These are phyloP conservation scores for Bombyx huttoni DNA, from an alignment of 2,888 invertebrate genomes.

Conservation along the genomic window DNA sequence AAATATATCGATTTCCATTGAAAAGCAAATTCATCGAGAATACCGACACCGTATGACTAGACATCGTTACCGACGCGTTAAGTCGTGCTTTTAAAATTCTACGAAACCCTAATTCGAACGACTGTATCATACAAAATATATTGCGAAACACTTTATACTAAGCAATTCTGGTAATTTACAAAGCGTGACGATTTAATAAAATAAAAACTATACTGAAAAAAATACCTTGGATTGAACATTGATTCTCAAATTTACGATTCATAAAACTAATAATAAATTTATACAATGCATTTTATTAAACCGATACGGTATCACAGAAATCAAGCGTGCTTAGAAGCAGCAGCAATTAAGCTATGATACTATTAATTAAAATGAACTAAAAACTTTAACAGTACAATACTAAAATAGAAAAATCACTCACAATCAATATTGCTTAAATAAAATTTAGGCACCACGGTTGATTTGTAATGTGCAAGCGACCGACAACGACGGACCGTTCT, in stretches of 20 bases:
- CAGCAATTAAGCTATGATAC: conserved; percentile 49
- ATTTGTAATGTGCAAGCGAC: background rate
- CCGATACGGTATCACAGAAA: conserved; percentile 72
- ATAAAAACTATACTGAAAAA: background rate
- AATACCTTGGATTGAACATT: background rate
- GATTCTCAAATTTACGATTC: background rate
- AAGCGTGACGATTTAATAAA: too few relatives aligned
- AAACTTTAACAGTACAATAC: conserved; percentile 5
- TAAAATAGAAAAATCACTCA: background rate
- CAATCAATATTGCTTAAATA: background rate
- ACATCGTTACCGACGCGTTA: background rate
- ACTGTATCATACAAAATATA: too few relatives aligned
- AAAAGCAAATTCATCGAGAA: too few relatives aligned
- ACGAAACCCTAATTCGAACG: too few relatives aligned
- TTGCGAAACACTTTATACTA: too few relatives aligned
- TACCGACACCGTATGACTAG: background rate
- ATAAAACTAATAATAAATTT: conserved; percentile 17
- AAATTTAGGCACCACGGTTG: background rate
- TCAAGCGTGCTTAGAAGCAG: conserved; percentile 63
- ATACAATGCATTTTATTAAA: conserved; percentile 64
- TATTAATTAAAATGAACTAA: conserved; percentile 45
- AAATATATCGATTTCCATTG: too few relatives aligned
- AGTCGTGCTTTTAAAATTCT: background rate
- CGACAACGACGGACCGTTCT: background rate
- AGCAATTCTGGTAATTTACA: too few relatives aligned